phyloP scores from a whole-genome alignment of 92 coral and sea anemone species.

The Palythoa heliodiscus region DNA sequence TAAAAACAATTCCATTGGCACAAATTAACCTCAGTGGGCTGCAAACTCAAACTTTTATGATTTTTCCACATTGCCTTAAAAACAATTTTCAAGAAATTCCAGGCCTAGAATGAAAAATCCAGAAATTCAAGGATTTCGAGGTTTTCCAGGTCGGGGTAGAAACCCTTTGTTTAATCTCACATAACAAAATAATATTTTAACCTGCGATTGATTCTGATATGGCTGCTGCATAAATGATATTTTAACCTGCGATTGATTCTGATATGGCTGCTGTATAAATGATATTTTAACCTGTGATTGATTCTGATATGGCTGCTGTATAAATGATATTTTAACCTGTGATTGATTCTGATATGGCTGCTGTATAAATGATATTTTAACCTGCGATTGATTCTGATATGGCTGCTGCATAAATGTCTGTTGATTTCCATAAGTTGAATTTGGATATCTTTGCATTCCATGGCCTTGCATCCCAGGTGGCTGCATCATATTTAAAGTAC shows the following conservation, averaged over 20 bases:
- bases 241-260: slow-evolving; percentile 26
- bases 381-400: slow-evolving; percentile 31
- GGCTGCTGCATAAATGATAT: slow-evolving; percentile 22
- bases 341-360: slow-evolving; percentile 23
- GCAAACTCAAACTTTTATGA: no score
- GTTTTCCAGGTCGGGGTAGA: no score
- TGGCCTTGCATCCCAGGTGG: slow-evolving; percentile 5
- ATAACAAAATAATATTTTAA: neutral
- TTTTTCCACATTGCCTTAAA: no score
- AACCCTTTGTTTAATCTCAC: neutral
- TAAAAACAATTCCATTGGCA: no score
- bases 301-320: slow-evolving; percentile 18
- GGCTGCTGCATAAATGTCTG: slow-evolving; percentile 12
- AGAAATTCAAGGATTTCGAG: no score
- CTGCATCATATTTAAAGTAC: slow-evolving; percentile 17
- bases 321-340: slow-evolving; percentile 28
- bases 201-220: slow-evolving; percentile 31
- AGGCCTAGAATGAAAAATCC: no score
- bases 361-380: neutral
- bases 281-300: slow-evolving; percentile 31
- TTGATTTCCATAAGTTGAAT: slow-evolving; percentile 22
- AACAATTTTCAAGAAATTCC: no score
- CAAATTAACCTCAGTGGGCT: no score
- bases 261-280: slow-evolving; percentile 20
- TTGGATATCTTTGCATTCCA: slow-evolving; percentile 22